Conservation (phyloP, 1,140 invertebrate species). For the Marisa cornuarietis region DNA sequence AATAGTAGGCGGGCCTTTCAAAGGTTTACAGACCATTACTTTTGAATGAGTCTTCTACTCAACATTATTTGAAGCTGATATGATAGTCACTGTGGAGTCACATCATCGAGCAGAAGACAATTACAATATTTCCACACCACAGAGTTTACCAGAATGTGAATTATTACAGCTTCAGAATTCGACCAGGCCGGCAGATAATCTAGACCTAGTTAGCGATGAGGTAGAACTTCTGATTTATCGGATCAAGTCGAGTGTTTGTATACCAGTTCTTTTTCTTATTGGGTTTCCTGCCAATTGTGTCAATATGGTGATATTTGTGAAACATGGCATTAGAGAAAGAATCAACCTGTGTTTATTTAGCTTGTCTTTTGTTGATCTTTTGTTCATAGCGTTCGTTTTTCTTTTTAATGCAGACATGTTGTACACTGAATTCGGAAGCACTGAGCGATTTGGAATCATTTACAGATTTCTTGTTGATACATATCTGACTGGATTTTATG, state of each 20-base stretch:
- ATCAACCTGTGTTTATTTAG: constrained; percentile 10
- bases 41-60: too few species aligned
- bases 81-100: too few species aligned
- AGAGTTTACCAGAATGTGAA: too few species aligned
- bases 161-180: too few species aligned
- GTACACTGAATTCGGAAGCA: neutral
- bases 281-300: neutral
- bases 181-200: too few species aligned
- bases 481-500: neutral
- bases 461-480: neutral
- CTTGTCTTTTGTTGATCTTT: neutral
- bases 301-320: neutral
- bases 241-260: neutral
- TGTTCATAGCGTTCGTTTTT: neutral
- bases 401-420: neutral
- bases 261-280: neutral
- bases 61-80: too few species aligned
- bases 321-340: neutral
- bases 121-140: too few species aligned
- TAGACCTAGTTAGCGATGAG: neutral
- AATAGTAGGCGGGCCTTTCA: too few species aligned
- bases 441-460: neutral
- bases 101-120: too few species aligned
- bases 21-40: too few species aligned
- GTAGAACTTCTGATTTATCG: neutral